Evolutionary conservation across 2,888 invertebrate genomes (phyloP).

Genomic region (Pseudanteris insignis): DNA sequence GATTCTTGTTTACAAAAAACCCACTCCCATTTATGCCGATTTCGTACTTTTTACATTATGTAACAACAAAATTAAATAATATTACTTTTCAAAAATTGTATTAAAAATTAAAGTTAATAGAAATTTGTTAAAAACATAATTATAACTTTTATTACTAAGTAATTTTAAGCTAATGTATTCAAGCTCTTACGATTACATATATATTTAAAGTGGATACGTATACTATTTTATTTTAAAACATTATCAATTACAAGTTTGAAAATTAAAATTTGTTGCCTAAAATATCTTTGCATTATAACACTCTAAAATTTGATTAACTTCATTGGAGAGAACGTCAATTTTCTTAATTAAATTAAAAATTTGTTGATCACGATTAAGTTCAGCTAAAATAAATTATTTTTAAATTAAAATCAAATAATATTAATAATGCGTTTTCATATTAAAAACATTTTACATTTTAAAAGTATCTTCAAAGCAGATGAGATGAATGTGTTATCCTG

Average conservation of each 20-base stretch:
- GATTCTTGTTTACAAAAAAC: neutral
- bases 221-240: too few species aligned
- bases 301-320: neutral
- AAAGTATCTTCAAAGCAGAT: conserved; percentile 1
- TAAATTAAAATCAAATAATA: neutral
- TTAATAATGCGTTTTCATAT: neutral
- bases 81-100: neutral
- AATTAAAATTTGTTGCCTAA: neutral
- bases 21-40: conserved; percentile 9
- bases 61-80: conserved; percentile 7
- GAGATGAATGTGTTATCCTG: neutral
- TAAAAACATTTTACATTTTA: conserved; percentile 1
- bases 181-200: too few species aligned
- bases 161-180: too few species aligned
- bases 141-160: too few species aligned
- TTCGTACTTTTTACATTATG: conserved; percentile 18
- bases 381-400: neutral
- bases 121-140: conserved; percentile 5
- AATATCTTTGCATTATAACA: neutral
- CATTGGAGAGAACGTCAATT: conserved; percentile 1
- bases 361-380: neutral
- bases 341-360: conserved; percentile 1
- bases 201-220: neutral
- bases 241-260: too few species aligned
- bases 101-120: neutral